Base-by-base conservation (phyloP, 2,797 vertebrate genomes). In the Nothura maculosa region DNA sequence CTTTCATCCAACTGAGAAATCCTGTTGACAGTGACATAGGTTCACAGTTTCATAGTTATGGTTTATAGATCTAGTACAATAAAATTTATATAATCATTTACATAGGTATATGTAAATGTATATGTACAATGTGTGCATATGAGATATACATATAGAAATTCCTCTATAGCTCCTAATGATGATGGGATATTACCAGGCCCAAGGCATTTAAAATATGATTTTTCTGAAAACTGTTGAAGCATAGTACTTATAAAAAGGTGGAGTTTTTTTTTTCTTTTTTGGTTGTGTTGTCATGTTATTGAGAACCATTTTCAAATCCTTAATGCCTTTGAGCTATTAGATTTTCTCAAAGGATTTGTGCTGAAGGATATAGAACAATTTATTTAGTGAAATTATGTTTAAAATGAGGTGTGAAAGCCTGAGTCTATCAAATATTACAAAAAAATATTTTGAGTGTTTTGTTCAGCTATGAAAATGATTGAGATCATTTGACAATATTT, bases 1-100 rank as follows among this genome's bases (percentile, higher is more conserved):
- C 47, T 48, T 48, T 48, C 47, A 48, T 48, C 47, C 91, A 86
- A 42, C 90, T 96, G 80, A 87, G 78, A 92, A 87, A 94, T 93
- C 52, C 76, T 9, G 10, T 61, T 94, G 50, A 40, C 2, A 1
- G 70, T 82, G 85, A 81, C 58, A 36, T 48, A 48, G 12, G 47
- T 48, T 48, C 47, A 48, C 22, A 25, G 47, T 22, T 48, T 25
- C 22, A 48, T 43, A 94, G 38, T 85, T 50, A 50, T 54, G 88
- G 87, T 90, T 81, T 57, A 22, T 78, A 91, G 90, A 54, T 96
- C 50, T 94, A 90, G 40, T 5, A 16, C 87, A 93, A 91, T 60
- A 91, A 87, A 28, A 58, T 82, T 92, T 83, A 63, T 63, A 66
- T 54, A 62, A 50, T 48, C 22, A 48, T 48, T 48, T 48, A 25